phyloP scores from a whole-genome alignment of 1,140 invertebrate genomes.

The Cydia strobilella region DNA sequence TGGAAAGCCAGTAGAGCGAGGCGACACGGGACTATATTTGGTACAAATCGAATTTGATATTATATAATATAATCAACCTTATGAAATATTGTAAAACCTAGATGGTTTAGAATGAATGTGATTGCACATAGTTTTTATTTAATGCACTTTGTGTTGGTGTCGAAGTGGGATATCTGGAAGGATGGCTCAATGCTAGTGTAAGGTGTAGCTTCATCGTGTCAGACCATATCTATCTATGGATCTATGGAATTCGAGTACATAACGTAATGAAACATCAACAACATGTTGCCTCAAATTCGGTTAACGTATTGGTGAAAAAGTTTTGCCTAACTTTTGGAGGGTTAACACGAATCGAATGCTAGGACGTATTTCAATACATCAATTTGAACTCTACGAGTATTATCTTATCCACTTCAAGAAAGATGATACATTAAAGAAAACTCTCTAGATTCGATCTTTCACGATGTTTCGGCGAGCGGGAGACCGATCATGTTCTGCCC shows the following conservation, averaged over 20 bases:
- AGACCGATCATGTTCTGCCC: conserved; percentile 2
- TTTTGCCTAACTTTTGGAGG: too few species aligned
- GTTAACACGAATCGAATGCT: too few species aligned
- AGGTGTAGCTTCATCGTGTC: conserved; percentile 34
- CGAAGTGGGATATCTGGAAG: conserved; percentile 28
- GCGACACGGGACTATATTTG: conserved; percentile 55
- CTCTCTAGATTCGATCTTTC: background rate
- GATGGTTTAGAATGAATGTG: conserved; percentile 59
- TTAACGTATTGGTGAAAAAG: too few species aligned
- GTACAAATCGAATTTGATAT: conserved; percentile 73
- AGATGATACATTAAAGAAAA: background rate
- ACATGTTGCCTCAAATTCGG: too few species aligned
- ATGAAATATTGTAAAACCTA: conserved; percentile 55
- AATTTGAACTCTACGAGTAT: background rate
- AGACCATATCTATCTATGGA: too few species aligned
- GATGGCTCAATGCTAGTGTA: conserved; percentile 46
- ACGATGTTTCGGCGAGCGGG: background rate
- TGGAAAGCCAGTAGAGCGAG: conserved; percentile 41
- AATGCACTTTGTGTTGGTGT: conserved; percentile 59
- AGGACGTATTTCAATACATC: too few species aligned
- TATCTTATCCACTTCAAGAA: background rate
- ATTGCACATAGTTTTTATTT: conserved; percentile 67
- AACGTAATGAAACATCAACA: background rate
- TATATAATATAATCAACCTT: conserved; percentile 52
- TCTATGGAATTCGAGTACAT: background rate